Conservation (phyloP, 2,797 vertebrate genomes). For the Platyrinchus mystaceus region DNA sequence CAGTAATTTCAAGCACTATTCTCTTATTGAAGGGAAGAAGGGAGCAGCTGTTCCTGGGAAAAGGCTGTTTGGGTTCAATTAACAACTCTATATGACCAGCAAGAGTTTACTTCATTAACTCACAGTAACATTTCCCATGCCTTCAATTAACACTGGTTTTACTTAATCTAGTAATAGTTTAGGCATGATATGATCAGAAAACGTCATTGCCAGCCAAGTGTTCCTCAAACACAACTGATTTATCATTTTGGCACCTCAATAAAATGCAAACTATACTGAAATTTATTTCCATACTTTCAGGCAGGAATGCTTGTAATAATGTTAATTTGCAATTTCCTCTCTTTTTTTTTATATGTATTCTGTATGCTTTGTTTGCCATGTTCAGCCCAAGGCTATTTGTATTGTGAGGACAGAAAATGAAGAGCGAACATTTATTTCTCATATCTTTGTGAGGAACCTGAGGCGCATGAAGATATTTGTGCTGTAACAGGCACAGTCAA, state of each 20-base stretch:
- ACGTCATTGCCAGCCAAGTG: constrained; percentile 59
- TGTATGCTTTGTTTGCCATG: constrained; percentile 62
- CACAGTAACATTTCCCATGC: constrained; percentile 55
- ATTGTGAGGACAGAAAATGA: constrained; percentile 82
- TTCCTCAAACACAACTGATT: constrained; percentile 72
- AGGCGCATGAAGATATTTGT: constrained; percentile 81
- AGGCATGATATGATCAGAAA: constrained; percentile 68
- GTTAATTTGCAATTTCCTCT: constrained; percentile 77
- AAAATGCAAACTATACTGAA: constrained; percentile 81
- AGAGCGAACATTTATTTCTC: constrained; percentile 81
- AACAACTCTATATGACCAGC: constrained; percentile 16
- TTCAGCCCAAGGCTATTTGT: constrained; percentile 80
- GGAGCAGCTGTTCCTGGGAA: background rate
- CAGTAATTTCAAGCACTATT: background rate
- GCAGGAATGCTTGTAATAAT: constrained; percentile 77
- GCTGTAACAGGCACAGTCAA: constrained; percentile 78
- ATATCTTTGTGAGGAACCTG: constrained; percentile 80
- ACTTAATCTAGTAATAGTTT: constrained; percentile 69
- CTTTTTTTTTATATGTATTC: constrained; percentile 52
- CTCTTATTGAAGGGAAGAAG: background rate
- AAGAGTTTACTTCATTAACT: constrained; percentile 68
- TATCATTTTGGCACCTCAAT: constrained; percentile 76
- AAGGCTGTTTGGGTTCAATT: background rate
- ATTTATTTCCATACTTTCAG: constrained; percentile 80
- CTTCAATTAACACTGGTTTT: constrained; percentile 74